Evolutionary conservation across 2,888 invertebrate species (phyloP), one percentile per base, ranked within the genome.

Genomic region (Thera britannica): DNA sequence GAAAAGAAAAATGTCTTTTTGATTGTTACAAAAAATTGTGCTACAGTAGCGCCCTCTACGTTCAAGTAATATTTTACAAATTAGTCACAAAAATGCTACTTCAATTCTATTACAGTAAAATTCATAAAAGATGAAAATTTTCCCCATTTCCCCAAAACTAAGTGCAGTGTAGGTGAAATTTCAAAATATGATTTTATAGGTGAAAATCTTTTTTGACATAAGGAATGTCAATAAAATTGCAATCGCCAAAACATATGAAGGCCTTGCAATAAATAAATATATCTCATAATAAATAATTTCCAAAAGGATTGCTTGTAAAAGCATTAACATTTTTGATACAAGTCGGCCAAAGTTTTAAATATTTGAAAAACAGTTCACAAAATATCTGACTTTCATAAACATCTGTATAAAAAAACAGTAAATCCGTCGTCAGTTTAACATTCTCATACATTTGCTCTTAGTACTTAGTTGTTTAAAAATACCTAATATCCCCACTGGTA

Each of bases 211-310:
- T 69, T 72, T 71, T 80, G 77, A 82, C 78, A 79, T 55, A 71
- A 70, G 75, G 75, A 79, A 80, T 77, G 80, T 75, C 77, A 78
- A 73, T 73, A 51, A 58, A 58, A 69, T 68, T 68, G 67, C 74
- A 72, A 68, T 55, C 68, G 87, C 92, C 93, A 92, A 92, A 93
- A 93, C 92, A 93, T 91, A 93, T 93, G 90, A 92, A 93, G 92
- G 93, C 89, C 70, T 73, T 75, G 77, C 79, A 80, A 76, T 71
- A 71, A 71, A 72, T 70, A 74, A 77, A 74, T 70, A 70, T 36
- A 9, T 68, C 60, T 72, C 64, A 61, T 63, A 72, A 74, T 75
- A 75, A 72, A 73, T 74, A 72, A 61, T 62, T 67, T 66, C 71
- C 68, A 73, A 62, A 70, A 58, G 44, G 58, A 51, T 56, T 52